Conservation (phyloP, 2,888 invertebrate genomes). For the Eustalomyia histrio region DNA sequence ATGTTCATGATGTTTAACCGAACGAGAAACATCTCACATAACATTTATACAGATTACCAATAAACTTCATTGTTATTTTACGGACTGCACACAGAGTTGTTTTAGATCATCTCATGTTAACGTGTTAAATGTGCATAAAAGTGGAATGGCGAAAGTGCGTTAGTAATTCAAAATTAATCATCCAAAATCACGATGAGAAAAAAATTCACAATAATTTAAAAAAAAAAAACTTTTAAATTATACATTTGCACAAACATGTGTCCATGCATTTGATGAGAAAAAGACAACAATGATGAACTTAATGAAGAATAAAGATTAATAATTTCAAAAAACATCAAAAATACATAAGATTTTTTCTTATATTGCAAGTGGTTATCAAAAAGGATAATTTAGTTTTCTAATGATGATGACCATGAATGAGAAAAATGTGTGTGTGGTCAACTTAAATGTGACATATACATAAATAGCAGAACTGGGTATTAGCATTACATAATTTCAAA, state of each 20-base stretch:
- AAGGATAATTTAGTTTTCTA: constrained; percentile 59
- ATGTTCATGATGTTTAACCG: too few species aligned
- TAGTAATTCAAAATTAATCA: constrained; percentile 54
- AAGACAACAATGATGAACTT: constrained; percentile 3
- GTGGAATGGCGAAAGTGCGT: constrained; percentile 42
- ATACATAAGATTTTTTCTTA: constrained; percentile 56
- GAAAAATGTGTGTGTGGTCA: constrained; percentile 43
- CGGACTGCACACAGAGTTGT: not conserved
- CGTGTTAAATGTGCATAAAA: constrained; percentile 51
- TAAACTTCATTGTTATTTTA: too few species aligned
- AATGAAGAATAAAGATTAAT: constrained; percentile 22
- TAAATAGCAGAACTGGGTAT: too few species aligned
- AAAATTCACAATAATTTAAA: constrained; percentile 29
- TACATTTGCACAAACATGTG: not conserved
- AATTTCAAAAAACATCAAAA: constrained; percentile 59
- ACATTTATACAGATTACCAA: too few species aligned
- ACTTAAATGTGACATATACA: not conserved
- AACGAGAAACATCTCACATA: too few species aligned
- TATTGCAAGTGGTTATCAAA: constrained; percentile 22
- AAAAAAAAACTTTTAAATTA: constrained; percentile 15
- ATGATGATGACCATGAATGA: constrained; percentile 65
- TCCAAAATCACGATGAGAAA: constrained; percentile 43
- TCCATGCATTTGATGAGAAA: constrained; percentile 34
- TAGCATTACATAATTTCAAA: too few species aligned
- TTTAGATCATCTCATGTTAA: constrained; percentile 29